Evolutionary conservation across 2,797 vertebrate species (phyloP), one percentile per base, ranked within the genome.

Genomic region (Takifugu rubripes): DNA sequence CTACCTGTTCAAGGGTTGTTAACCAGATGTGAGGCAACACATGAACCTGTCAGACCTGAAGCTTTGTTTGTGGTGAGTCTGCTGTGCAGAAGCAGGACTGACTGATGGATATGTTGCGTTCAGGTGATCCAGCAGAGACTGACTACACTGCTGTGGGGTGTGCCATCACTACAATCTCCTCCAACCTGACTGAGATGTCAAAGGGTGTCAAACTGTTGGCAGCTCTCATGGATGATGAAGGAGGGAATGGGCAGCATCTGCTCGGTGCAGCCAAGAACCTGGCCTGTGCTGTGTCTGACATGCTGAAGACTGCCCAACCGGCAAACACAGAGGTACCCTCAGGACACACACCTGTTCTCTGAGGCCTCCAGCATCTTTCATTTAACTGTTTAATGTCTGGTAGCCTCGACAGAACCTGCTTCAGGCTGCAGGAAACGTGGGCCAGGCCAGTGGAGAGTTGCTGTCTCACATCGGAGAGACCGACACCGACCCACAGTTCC

Each of bases 151-250:
- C 97, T 0, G 97, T 99, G 75, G 97, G 97, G 79, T 99, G 96
- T 0, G 97, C 96, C 0, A 95, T 98, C 36, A 98, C 96, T 73
- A 99, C 97, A 6, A 99, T 99, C 85, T 99, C 96, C 66, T 99
- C 96, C 78, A 99, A 99, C 88, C 89, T 99, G 76, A 99, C 96
- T 0, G 97, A 99, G 88, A 99, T 99, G 97, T 99, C 97, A 2
- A 96, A 96, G 47, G 96, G 96, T 0, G 96, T 99, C 26, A 98
- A 97, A 68, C 89, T 99, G 54, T 85, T 98, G 69, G 96, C 97
- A 0, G 97, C 96, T 0, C 89, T 99, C 40, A 95, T 98, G 93
- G 97, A 99, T 61, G 96, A 99, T 0, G 96, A 99, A 66, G 97
- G 97, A 0, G 91, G 89, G 8, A 98, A 93, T 0, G 96, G 97